Evolutionary conservation across 2,888 invertebrate genomes (phyloP), one percentile per base, ranked within the genome.

Genomic region (Mactromeris polynyma): DNA sequence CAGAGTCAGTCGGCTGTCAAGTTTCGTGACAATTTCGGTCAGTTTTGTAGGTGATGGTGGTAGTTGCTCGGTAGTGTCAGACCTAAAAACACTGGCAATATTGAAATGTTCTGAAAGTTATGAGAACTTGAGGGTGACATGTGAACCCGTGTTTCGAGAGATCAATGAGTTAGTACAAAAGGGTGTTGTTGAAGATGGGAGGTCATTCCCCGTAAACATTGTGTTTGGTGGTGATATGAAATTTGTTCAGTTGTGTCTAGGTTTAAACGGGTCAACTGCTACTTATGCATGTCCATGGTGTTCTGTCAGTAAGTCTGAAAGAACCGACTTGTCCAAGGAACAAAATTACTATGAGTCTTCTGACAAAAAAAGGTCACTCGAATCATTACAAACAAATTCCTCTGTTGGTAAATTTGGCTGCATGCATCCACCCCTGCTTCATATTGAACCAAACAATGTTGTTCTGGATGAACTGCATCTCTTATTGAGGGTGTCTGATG

Each of bases 401-500:
- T 26, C 14, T 7, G 33, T 17, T 2, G 14, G n/a, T 0, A 54
- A 31, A 14, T 21, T 33, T 33, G 81, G 81, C 4, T 14, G n/a
- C 33, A 51, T 54, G 31, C 2, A 81, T 2, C 31, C 51, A 2
- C 81, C 81, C 14, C 54, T 81, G 6, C 6, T 81, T 54, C 0
- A 31, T 11, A 81, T 54, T 14, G 81, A 81, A 17, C 54, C 81
- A 3, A 0, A 6, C 3, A 46, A 83, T 3, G 38, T 87, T 19
- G 33, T 83, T 26, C 87, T 77, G 9, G 83, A 87, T 79, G 87
- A 87, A 83, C 80, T 87, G 19, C 87, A 87, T n/a, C 17, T 87
- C 26, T 77, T 78, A 6, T 9, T 87, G 19, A 7, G 83, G 6
- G 42, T 83, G 0, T 33, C 17, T 21, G 87, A 87, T 33, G 33